Evolutionary conservation across 2,113 vertebrate species (phyloP).

Genomic region (Cololabis saira): DNA sequence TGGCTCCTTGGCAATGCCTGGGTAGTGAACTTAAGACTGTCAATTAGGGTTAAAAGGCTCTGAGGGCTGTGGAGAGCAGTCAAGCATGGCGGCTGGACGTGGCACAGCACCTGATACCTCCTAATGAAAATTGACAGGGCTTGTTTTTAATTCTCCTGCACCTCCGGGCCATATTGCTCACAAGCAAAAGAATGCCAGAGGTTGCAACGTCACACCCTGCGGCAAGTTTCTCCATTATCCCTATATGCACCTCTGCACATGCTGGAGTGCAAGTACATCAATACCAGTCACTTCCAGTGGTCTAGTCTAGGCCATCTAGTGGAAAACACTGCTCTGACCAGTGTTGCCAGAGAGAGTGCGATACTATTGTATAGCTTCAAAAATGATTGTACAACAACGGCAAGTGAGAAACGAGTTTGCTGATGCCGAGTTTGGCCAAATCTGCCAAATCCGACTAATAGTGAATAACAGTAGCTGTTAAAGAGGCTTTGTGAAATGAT

Average conservation of each 20-base stretch:
- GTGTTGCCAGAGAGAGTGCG: not conserved
- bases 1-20: slow-evolving; percentile 44
- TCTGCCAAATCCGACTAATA: too few species aligned
- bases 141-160: slow-evolving; percentile 71
- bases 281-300: slow-evolving; percentile 39
- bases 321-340: not conserved
- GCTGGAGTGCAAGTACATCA: slow-evolving; percentile 36
- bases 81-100: slow-evolving; percentile 58
- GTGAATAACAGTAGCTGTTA: too few species aligned
- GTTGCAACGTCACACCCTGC: slow-evolving; percentile 49
- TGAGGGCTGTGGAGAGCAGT: slow-evolving; percentile 59
- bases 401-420: too few species aligned
- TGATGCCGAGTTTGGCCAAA: too few species aligned
- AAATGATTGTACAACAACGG: too few species aligned
- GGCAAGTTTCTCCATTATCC: slow-evolving; percentile 56
- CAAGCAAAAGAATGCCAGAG: slow-evolving; percentile 51
- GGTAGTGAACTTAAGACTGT: slow-evolving; percentile 66
- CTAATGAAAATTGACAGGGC: slow-evolving; percentile 75
- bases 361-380: too few species aligned
- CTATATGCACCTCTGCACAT: not conserved
- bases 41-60: slow-evolving; percentile 78
- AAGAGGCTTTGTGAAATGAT: too few species aligned
- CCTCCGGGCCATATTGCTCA: slow-evolving; percentile 42
- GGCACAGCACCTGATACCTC: slow-evolving; percentile 72
- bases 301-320: slow-evolving; percentile 9